Base-by-base conservation (phyloP, 2,113 vertebrate genomes). In the Dasyurus viverrinus region DNA sequence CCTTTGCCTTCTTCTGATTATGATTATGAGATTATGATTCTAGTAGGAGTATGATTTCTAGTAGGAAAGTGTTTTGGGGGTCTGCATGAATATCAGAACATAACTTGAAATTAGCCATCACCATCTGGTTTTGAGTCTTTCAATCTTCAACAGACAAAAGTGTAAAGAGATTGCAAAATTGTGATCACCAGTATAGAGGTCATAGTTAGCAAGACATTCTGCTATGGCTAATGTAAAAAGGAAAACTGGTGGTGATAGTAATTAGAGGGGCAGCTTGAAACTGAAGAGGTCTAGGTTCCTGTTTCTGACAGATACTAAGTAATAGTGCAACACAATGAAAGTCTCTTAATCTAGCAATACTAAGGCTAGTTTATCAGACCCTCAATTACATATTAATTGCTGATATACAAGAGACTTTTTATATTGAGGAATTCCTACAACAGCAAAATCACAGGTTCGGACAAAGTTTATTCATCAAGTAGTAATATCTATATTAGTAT, bases 401-500 rank as follows among this genome's bases (percentile, higher is more conserved):
- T 76, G 16, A 76, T 76, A 42, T 19, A 3, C 36, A 76, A 42
- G n/a, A 22, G 36, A 76, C 36, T 76, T 76, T 19, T 7, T 42
- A 42, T 76, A 76, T 76, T 76, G 68, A 42, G 68, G 16, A 42
- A 1, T 76, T n/a, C 68, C 16, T 3, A 76, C 68, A 76, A 8
- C 6, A 76, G 8, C 7, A 42, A n/a, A 76, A 42, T 68, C 60
- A 36, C 14, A 76, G 36, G 2, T 76, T 76, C 19, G 30, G 60
- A 19, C 11, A 76, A 76, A 76, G 42, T 90, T 26, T n/a, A 93
- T 96, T 8, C 14, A 19, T 96, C 89, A 96, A 89, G n/a, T 89
- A 3, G 47, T 92, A 10, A 91, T 93, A 4, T 47, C 47, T 47
- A 2, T 47, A 47, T 47, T 47, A 47, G 47, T 47, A 47, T 47